These are phyloP conservation scores for Jaculus jaculus DNA, from an alignment of 2,113 vertebrate genomes.

Conservation along the genomic window DNA sequence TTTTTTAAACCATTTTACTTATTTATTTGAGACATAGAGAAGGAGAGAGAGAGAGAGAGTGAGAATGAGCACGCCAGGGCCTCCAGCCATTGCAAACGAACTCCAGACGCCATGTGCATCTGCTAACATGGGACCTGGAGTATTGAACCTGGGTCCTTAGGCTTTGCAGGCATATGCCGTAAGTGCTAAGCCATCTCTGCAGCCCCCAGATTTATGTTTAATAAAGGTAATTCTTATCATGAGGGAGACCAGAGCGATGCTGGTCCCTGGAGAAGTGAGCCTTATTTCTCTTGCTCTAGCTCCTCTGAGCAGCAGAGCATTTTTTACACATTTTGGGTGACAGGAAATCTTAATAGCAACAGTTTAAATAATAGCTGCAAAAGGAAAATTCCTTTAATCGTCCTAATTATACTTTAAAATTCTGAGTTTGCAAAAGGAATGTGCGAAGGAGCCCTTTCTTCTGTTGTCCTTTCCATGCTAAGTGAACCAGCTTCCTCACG, in stretches of 20 bases:
- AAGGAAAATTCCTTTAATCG: background rate
- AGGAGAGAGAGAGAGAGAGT: no score
- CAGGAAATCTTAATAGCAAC: background rate
- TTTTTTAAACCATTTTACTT: no score
- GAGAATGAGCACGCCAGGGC: no score
- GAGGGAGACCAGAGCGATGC: background rate
- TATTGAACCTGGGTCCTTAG: no score
- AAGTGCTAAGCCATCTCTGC: no score
- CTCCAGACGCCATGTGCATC: no score
- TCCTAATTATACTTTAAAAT: conserved; percentile 14
- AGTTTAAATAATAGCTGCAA: background rate
- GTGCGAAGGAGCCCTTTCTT: background rate
- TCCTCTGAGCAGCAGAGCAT: background rate
- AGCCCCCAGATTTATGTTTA: background rate
- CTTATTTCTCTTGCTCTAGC: background rate
- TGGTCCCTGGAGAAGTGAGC: no score
- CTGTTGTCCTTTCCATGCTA: background rate
- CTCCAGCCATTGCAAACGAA: no score
- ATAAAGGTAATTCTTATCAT: background rate
- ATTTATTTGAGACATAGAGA: no score
- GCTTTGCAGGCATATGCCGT: no score
- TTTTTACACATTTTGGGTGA: background rate
- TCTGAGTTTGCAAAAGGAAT: background rate
- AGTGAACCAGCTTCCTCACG: background rate
- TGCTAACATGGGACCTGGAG: no score